phyloP scores from a whole-genome alignment of 2,888 invertebrate genomes.

The Spatulosminthurus flaviceps region DNA sequence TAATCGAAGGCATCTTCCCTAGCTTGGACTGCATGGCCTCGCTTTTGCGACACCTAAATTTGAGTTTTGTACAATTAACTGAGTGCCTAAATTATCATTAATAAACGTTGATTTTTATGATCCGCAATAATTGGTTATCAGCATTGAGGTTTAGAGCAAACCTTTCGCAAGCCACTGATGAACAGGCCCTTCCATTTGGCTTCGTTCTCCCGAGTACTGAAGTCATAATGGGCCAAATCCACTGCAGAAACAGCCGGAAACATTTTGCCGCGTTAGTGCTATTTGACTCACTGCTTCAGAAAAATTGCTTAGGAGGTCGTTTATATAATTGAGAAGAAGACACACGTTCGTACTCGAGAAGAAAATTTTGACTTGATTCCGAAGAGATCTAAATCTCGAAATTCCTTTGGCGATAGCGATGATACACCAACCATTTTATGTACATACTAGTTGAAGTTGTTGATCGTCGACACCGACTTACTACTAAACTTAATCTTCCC shows the following conservation, averaged over 20 bases:
- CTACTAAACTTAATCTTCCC: neutral
- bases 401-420: neutral
- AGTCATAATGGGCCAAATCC: conserved; percentile 73
- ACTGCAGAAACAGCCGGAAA: conserved; percentile 60
- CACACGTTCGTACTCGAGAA: neutral
- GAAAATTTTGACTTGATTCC: neutral
- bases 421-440: neutral
- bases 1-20: conserved; percentile 90
- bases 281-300: neutral
- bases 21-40: conserved; percentile 85
- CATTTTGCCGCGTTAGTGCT: conserved; percentile 50
- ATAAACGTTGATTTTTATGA: too few relatives aligned
- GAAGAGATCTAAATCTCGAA: neutral
- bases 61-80: conserved; percentile 24
- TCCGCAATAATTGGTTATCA: neutral
- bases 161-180: conserved; percentile 86
- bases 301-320: neutral
- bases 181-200: conserved; percentile 93
- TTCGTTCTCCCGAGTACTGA: conserved; percentile 86
- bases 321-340: neutral
- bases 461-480: neutral
- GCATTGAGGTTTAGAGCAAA: too few relatives aligned
- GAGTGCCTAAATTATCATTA: too few relatives aligned
- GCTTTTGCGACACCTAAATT: conserved; percentile 84
- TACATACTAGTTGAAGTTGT: neutral